These are phyloP conservation scores for Poeciliopsis prolifica DNA, from an alignment of 2,113 vertebrate species.

Conservation along the genomic window DNA sequence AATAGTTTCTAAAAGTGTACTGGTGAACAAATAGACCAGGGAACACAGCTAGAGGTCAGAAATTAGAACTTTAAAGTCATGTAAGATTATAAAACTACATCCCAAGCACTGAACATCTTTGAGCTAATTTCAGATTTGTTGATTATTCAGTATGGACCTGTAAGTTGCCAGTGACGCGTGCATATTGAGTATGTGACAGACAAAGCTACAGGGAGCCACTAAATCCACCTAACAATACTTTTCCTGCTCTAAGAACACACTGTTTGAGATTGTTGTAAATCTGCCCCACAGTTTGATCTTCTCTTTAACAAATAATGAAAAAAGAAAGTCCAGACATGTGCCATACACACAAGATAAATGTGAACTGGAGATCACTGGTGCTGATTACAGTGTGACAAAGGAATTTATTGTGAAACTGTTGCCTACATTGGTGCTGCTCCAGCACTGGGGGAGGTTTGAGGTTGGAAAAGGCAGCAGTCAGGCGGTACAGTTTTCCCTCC, in stretches of 20 bases:
- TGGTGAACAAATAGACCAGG: not conserved
- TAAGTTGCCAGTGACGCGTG: not conserved
- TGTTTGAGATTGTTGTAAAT: constrained; percentile 68
- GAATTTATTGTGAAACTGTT: constrained; percentile 69
- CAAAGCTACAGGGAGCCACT: constrained; percentile 8
- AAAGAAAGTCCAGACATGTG: constrained; percentile 36
- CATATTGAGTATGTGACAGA: not conserved
- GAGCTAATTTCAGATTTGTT: not conserved
- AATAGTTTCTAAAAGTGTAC: not conserved
- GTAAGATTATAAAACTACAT: not conserved
- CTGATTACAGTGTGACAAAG: constrained; percentile 64
- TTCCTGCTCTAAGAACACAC: constrained; percentile 28
- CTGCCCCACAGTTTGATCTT: constrained; percentile 42
- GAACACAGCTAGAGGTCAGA: not conserved
- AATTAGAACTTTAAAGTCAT: not conserved
- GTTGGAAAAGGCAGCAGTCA: constrained; percentile 37
- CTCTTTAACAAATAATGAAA: not conserved
- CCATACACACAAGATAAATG: constrained; percentile 53
- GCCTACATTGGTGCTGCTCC: constrained; percentile 35
- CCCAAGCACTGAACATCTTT: not conserved
- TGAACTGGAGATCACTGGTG: constrained; percentile 45
- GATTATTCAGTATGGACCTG: not conserved
- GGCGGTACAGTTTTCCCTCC: constrained; percentile 17
- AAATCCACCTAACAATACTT: constrained; percentile 25
- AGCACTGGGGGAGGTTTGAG: constrained; percentile 16